Evolutionary conservation across 2,888 invertebrate species (phyloP).

Genomic region (Aphrophora alni): DNA sequence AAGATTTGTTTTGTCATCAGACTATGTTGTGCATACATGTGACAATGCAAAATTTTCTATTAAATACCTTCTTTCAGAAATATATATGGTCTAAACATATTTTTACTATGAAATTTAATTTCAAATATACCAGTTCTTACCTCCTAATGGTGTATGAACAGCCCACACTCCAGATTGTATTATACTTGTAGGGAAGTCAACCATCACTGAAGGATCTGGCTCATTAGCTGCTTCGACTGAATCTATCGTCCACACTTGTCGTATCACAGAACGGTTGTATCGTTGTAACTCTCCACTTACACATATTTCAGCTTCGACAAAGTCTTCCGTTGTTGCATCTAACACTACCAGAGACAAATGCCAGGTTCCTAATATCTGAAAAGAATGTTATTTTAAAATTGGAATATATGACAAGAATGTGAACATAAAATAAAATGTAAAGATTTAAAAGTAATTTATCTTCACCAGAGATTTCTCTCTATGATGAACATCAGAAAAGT

Average conservation of each 20-base stretch:
- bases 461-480: no score
- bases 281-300: constrained; percentile 49
- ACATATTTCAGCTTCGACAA: constrained; percentile 48
- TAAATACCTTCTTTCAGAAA: no score
- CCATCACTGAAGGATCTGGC: constrained; percentile 46
- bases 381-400: not conserved
- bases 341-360: constrained; percentile 48
- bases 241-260: constrained; percentile 49
- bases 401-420: not conserved
- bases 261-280: constrained; percentile 45
- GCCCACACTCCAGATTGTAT: constrained; percentile 47
- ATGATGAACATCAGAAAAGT: no score
- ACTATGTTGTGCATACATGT: no score
- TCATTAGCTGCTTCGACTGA: constrained; percentile 43
- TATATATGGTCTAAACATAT: no score
- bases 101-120: no score
- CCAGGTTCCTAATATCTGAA: constrained; percentile 50
- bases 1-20: no score
- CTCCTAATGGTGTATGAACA: constrained; percentile 50
- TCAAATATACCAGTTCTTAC: constrained; percentile 43
- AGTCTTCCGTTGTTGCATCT: constrained; percentile 48
- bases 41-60: no score
- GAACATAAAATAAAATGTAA: not conserved
- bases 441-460: not conserved
- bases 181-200: constrained; percentile 47